Conservation (phyloP, 2,113 vertebrate species). For the Podarcis muralis region DNA sequence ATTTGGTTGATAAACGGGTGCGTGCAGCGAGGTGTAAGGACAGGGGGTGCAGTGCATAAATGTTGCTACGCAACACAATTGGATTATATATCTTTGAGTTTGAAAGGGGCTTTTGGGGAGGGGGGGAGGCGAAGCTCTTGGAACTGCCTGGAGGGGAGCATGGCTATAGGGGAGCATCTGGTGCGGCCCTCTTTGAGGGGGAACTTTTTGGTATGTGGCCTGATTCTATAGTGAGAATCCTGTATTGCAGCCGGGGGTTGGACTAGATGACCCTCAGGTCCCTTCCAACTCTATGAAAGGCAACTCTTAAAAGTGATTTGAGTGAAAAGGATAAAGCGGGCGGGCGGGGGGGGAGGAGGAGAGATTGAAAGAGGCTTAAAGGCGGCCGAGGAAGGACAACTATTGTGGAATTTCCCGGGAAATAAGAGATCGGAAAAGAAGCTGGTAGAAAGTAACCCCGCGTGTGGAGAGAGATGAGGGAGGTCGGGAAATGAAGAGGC, state of each 20-base stretch:
- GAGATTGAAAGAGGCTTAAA: too few relatives aligned
- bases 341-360: not conserved
- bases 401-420: not conserved
- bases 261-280: too few relatives aligned
- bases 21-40: not conserved
- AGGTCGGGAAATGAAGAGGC: not conserved
- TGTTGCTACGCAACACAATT: not conserved
- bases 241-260: too few relatives aligned
- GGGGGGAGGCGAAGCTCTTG: not conserved
- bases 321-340: not conserved
- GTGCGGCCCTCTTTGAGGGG: too few relatives aligned
- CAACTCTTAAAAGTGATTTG: not conserved
- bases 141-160: not conserved
- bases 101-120: too few relatives aligned
- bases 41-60: not conserved
- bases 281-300: too few relatives aligned
- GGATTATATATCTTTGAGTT: not conserved
- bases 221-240: too few relatives aligned
- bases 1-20: not conserved
- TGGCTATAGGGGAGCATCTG: too few relatives aligned
- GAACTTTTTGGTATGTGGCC: too few relatives aligned
- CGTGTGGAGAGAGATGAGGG: not conserved
- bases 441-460: too few relatives aligned
- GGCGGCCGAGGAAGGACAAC: not conserved
- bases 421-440: not conserved